These are phyloP conservation scores for Cephalophus harveyi DNA, from an alignment of 2,113 vertebrate genomes.

Conservation along the genomic window DNA sequence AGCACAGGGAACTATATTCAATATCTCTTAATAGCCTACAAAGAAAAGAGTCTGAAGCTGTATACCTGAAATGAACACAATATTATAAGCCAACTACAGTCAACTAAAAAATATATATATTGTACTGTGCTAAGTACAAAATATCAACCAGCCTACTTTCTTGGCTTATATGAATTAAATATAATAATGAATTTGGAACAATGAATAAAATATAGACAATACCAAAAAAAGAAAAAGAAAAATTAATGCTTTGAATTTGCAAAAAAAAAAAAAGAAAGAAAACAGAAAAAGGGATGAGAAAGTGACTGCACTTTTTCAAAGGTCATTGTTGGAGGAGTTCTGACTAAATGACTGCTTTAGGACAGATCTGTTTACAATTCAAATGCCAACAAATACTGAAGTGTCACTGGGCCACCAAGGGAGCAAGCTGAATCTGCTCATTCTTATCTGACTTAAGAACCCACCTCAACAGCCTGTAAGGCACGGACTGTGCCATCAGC, in stretches of 20 bases:
- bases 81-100: background rate
- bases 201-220: background rate
- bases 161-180: background rate
- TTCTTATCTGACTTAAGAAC: background rate
- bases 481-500: accelerated
- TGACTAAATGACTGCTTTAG: background rate
- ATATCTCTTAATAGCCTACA: background rate
- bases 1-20: background rate
- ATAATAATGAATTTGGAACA: background rate
- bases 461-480: background rate
- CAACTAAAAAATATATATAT: background rate
- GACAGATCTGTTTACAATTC: background rate
- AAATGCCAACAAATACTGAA: background rate
- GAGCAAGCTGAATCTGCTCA: background rate
- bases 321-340: background rate
- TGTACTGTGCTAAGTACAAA: background rate
- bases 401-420: background rate
- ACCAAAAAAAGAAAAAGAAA: background rate
- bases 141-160: background rate
- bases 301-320: background rate
- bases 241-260: background rate
- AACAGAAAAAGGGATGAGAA: background rate
- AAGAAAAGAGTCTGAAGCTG: background rate
- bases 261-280: background rate
- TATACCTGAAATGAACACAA: background rate